Evolutionary conservation across 1,140 invertebrate species (phyloP).

Genomic region (Ditylenchus dipsaci): DNA sequence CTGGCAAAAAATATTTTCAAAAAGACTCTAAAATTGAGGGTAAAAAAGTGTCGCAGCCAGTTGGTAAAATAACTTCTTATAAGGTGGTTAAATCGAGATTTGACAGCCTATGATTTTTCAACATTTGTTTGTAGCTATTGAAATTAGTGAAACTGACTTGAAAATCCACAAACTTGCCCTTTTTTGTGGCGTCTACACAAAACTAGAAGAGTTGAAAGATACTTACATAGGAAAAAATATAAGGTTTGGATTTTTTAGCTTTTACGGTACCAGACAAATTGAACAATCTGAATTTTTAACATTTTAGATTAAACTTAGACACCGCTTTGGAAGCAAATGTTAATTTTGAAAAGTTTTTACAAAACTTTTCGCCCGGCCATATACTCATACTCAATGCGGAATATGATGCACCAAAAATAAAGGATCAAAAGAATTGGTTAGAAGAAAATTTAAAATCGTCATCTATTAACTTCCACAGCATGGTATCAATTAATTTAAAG

Average conservation of each 20-base stretch:
- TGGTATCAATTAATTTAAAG: too few relatives aligned
- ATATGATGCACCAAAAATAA: background rate
- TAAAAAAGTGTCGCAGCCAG: too few relatives aligned
- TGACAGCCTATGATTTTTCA: too few relatives aligned
- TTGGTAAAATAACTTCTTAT: too few relatives aligned
- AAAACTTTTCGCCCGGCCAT: background rate
- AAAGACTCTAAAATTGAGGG: too few relatives aligned
- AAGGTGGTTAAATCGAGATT: too few relatives aligned
- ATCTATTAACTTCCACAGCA: too few relatives aligned
- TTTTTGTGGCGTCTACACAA: slow-evolving; percentile 2
- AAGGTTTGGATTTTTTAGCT: background rate
- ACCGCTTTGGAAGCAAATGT: background rate
- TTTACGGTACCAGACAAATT: too few relatives aligned
- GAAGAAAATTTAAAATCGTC: background rate
- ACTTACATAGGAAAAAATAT: slow-evolving; percentile 4
- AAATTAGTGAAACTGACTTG: background rate
- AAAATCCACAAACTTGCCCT: background rate
- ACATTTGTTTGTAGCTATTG: too few relatives aligned
- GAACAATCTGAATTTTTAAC: background rate
- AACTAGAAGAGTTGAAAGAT: slow-evolving; percentile 1
- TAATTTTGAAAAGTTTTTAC: background rate
- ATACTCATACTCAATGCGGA: background rate
- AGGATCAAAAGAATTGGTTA: background rate
- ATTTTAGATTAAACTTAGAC: background rate
- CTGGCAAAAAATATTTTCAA: too few relatives aligned